Base-by-base conservation (phyloP, 2,888 invertebrate genomes). In the Crioceris asparagi region DNA sequence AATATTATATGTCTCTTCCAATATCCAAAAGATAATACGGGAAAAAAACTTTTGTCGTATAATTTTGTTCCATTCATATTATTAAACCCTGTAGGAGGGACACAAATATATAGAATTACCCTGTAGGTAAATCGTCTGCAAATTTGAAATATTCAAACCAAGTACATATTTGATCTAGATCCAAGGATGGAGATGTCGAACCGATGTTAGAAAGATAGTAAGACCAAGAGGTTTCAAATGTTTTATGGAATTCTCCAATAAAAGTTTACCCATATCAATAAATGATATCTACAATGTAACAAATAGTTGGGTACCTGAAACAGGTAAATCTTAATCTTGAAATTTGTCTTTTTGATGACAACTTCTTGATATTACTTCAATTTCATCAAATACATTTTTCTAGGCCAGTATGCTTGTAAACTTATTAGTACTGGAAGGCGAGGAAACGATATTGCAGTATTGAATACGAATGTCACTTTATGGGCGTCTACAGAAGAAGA, bases 391-490 rank as follows among this genome's bases (percentile, higher is more conserved):
- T 36, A 26, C 10, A 17, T 39, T 41, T 36, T 42, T 57, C 25
- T 39, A 63, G 61, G 62, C 36, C 57, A 57, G 44, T 63, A 67
- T 48, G 51, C 57, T 33, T 64, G 65, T 49, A 55, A 60, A 45
- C 40, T 66, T 17, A 49, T 51, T 25, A 51, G 61, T 35, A 39
- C 49, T 25, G 50, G 54, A 19, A 38, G 49, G 4, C 51, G 53
- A 26, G 51, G 50, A 11, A 44, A 53, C 5, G 50, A 55, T 29
- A 53, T 54, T 25, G 55, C 61, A 29, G 39, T 51, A 17, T 43
- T 65, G 35, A 49, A 53, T 27, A 56, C 58, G 3, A 56, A 60
- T 29, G 42, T 66, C n/a, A 49, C 50, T 8, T 36, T 65, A n/a
- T 57, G 54, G 54, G 62, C 59, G 6, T 46, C 47, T 21, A 52